Conservation (phyloP, 2,797 vertebrate species). For the Falco naumanni region DNA sequence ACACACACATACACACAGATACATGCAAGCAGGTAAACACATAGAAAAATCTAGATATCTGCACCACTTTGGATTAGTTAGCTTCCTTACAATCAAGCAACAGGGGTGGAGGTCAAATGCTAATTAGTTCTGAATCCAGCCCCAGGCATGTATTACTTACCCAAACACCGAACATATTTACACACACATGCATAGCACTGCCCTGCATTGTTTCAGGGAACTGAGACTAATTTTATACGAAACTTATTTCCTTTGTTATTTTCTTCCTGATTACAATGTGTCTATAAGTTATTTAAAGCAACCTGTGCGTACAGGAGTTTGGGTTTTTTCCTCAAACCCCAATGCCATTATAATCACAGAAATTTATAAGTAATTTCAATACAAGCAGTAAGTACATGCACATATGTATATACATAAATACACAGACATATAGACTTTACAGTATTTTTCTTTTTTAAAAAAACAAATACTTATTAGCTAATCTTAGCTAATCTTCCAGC, state of each 20-base stretch:
- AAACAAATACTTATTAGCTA: not conserved
- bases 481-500: not conserved
- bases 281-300: not conserved
- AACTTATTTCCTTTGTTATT: not conserved
- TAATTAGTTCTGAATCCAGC: constrained; percentile 9
- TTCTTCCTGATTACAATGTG: not conserved
- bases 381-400: not conserved
- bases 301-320: not conserved
- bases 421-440: not conserved
- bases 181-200: not conserved
- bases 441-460: not conserved
- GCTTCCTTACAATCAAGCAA: not conserved
- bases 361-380: not conserved
- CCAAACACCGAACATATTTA: not conserved
- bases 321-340: not conserved
- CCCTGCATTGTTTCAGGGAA: not conserved
- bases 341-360: not conserved
- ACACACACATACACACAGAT: not conserved
- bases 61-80: not conserved
- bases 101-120: not conserved
- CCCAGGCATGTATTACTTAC: not conserved
- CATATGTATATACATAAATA: not conserved
- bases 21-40: not conserved
- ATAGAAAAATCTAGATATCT: not conserved
- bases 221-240: not conserved